A percentile compares a stretch with the other conserved stretches of the same genome.
These are phyloP conservation scores for Epizoanthus fatuus DNA, from an alignment of 92 coral and sea anemone genomes.

Conservation along the genomic window DNA sequence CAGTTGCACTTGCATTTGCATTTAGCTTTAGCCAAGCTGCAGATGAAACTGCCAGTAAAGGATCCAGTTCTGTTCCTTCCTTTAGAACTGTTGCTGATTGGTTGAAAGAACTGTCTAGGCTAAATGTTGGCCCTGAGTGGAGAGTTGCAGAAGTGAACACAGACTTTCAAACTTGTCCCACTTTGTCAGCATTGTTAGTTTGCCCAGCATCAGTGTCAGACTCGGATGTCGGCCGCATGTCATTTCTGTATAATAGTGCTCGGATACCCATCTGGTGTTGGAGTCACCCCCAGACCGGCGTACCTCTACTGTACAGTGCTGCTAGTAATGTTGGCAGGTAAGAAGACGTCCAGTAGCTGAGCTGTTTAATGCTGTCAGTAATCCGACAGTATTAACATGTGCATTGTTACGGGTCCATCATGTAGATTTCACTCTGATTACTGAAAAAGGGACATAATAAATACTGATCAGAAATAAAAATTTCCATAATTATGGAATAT, in stretches of 20 bases:
- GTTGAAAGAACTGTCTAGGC: constrained; percentile 82
- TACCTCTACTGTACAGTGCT: constrained; percentile 88
- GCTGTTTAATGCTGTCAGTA: too few relatives aligned
- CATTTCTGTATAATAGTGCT: constrained; percentile 85
- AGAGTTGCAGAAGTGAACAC: constrained; percentile 88
- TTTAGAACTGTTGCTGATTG: constrained; percentile 92
- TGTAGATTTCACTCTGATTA: too few relatives aligned
- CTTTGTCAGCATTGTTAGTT: constrained; percentile 84
- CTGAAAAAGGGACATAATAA: too few relatives aligned
- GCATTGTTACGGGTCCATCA: too few relatives aligned
- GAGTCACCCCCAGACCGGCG: constrained; percentile 93
- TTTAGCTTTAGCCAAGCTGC: constrained; percentile 74
- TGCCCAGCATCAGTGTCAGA: constrained; percentile 87
- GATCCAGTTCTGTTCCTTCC: constrained; percentile 64
- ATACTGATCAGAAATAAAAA: too few relatives aligned
- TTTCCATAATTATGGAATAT: too few relatives aligned
- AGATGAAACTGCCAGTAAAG: constrained; percentile 9
- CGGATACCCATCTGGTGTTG: constrained; percentile 98
- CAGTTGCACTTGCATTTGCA: constrained; percentile 90
- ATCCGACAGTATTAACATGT: too few relatives aligned
- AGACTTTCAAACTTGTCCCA: constrained; percentile 87
- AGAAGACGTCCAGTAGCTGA: background rate
- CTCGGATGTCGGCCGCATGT: constrained; percentile 88
- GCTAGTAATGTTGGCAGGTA: constrained; percentile 58
- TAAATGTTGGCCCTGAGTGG: constrained; percentile 90